phyloP scores from a whole-genome alignment of 2,797 vertebrate genomes.

The Aeoliscus strigatus region DNA sequence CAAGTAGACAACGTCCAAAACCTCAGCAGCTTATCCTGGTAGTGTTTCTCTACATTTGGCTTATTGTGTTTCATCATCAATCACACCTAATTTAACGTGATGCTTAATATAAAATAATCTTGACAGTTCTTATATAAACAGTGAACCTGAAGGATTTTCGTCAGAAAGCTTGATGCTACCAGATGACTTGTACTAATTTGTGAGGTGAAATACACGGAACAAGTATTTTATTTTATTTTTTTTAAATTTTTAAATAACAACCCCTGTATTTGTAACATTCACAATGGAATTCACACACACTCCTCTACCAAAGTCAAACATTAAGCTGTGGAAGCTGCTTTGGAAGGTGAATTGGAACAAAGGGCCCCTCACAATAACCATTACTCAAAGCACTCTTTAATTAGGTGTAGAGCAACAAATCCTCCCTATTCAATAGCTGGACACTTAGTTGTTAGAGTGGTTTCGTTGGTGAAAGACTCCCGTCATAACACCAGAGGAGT shows the following conservation, averaged over 20 bases:
- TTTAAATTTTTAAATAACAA: no score
- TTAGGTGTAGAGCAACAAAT: constrained; percentile 74
- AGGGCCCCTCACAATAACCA: constrained; percentile 47
- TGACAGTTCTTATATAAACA: no score
- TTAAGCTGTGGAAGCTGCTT: constrained; percentile 51
- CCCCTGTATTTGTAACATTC: constrained; percentile 9
- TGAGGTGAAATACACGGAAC: no score
- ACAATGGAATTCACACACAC: constrained; percentile 3
- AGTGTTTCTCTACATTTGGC: constrained; percentile 11
- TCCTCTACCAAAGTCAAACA: constrained; percentile 55
- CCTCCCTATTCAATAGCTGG: constrained; percentile 63
- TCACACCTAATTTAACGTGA: no score
- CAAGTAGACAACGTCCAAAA: constrained; percentile 17
- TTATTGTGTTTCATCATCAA: no score
- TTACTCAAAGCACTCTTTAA: constrained; percentile 70
- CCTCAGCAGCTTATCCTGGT: no score
- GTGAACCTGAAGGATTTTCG: no score
- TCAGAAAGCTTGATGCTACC: no score
- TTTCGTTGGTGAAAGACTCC: constrained; percentile 57
- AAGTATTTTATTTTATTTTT: no score
- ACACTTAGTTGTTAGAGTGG: constrained; percentile 67
- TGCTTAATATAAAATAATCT: no score
- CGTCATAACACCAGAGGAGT: constrained; percentile 64
- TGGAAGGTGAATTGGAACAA: constrained; percentile 64
- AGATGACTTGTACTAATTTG: no score